Base-by-base conservation (phyloP, 2,888 invertebrate genomes). In the Chrysolina haemoptera region DNA sequence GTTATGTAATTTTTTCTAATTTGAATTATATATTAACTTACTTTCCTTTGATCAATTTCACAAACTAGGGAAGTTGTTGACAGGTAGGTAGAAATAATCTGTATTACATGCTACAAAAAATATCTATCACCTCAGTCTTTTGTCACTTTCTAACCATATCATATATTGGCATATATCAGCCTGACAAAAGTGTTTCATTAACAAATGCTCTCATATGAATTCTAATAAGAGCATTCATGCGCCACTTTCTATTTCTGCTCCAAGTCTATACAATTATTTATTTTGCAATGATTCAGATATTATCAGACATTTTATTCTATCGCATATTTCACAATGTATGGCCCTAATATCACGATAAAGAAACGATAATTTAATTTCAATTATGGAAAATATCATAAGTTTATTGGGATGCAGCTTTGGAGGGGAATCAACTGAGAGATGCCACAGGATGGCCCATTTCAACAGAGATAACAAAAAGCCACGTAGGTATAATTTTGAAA, bases 1-100 rank as follows among this genome's bases (percentile, higher is more conserved):
- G 65, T 76, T 76, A 76, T 68, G 71, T 76, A 76, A 76, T 76
- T 75, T 67, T 35, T 72, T 75, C 65, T 73, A 72, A 70, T 73
- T 70, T 69, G 70, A 72, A 69, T 70, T 72, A 62, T 69, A 65
- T 72, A 76, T 76, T 74, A 68, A 55, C 43, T 55, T 55, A 64
- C 71, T 71, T 67, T 67, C 40, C 53, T 18, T 20, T 40, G 50
- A n/a, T 50, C n/a, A 53, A 75, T 72, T 75, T 71, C 64, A 65
- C 71, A 69, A 72, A 72, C 64, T 72, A 66, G 70, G 75, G 71
- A 75, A 75, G 75, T 75, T 72, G 70, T 70, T 70, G 53, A 67
- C 22, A 67, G 53, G 43, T 16, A 53, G 53, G 6, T 67, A 50
- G 55, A 41, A 46, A 62, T 46, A 48, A 69, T 75, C 46, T 66